Base-by-base conservation (phyloP, 2,888 invertebrate species). In the Choristoneura rosaceana region DNA sequence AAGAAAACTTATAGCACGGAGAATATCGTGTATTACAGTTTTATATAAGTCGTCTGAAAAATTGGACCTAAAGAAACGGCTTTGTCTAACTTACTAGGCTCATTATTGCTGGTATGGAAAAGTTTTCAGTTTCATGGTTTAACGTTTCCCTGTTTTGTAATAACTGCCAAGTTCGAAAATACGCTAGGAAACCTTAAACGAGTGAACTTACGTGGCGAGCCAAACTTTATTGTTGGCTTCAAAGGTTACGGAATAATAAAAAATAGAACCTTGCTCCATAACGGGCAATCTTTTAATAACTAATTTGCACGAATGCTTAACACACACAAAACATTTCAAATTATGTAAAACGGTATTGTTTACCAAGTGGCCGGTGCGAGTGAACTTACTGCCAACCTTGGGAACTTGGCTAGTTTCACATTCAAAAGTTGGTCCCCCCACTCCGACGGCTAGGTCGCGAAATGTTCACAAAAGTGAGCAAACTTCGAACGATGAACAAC, bases 401-500 rank as follows among this genome's bases (percentile, higher is more conserved):
- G 86, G 79, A 88, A 87, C 84, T 87, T 79, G 80, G 81, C 81
- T 87, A 86, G 88, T 89, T 90, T 82, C 81, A 79, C 79, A 85
- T 88, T 87, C 83, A 85, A 85, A 90, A 90, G 87, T 90, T 86
- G 78, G 76, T 80, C 82, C 79, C 74, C 78, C 75, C 68, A 5
- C 75, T 76, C 76, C 77, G 75, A 25, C 55, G 73, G 79, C 79
- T 78, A 82, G 81, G 80, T 86, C 82, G 85, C 77, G 81, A 81
- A 80, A 82, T 81, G 80, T 82, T 82, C 84, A 87, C 81, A 84
- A 85, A 86, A 87, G 87, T 89, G 87, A 86, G 86, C 86, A 73
- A 91, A 90, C 84, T 90, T 88, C 76, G 78, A 80, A 77, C 84
- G 83, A 87, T 80, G 84, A 87, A 88, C 86, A 87, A 88, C 86